Evolutionary conservation across 1,140 invertebrate species (phyloP).

Genomic region (Liolophura sinensis): DNA sequence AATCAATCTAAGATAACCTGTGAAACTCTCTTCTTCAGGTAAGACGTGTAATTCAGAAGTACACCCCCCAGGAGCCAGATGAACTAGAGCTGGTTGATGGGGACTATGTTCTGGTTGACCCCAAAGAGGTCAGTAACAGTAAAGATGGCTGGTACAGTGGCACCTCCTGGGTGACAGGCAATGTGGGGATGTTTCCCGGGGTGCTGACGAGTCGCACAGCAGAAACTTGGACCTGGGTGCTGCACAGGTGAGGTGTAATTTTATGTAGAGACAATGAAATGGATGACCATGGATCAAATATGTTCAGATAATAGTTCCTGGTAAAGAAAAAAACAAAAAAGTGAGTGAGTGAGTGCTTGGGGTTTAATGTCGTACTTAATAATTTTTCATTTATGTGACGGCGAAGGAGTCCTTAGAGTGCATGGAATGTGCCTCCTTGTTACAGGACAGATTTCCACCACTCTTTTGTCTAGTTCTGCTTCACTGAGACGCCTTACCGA

Average conservation of each 20-base stretch:
- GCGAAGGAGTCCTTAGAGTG: too few relatives aligned
- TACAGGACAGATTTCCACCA: too few relatives aligned
- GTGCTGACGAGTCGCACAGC: slow-evolving; percentile 81
- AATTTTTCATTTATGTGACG: too few relatives aligned
- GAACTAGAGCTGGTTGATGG: slow-evolving; percentile 83
- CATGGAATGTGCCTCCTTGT: too few relatives aligned
- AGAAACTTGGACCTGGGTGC: slow-evolving; percentile 87
- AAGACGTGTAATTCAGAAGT: slow-evolving; percentile 78
- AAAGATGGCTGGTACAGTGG: slow-evolving; percentile 86
- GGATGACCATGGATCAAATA: too few relatives aligned
- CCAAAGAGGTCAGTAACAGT: slow-evolving; percentile 71
- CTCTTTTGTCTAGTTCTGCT: too few relatives aligned
- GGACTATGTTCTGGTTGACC: slow-evolving; percentile 82
- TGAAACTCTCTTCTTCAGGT: slow-evolving; percentile 63
- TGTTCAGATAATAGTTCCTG: too few relatives aligned
- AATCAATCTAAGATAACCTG: too few relatives aligned
- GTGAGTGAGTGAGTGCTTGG: too few relatives aligned
- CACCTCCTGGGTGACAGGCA: slow-evolving; percentile 83
- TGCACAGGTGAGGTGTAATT: slow-evolving; percentile 65
- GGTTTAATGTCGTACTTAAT: too few relatives aligned
- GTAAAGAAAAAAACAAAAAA: too few relatives aligned
- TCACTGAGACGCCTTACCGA: too few relatives aligned
- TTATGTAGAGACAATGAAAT: neutral
- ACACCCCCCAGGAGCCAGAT: slow-evolving; percentile 76
- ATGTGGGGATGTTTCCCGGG: slow-evolving; percentile 75